Conservation (phyloP, 2,797 vertebrate species). For the Sphenodon punctatus region DNA sequence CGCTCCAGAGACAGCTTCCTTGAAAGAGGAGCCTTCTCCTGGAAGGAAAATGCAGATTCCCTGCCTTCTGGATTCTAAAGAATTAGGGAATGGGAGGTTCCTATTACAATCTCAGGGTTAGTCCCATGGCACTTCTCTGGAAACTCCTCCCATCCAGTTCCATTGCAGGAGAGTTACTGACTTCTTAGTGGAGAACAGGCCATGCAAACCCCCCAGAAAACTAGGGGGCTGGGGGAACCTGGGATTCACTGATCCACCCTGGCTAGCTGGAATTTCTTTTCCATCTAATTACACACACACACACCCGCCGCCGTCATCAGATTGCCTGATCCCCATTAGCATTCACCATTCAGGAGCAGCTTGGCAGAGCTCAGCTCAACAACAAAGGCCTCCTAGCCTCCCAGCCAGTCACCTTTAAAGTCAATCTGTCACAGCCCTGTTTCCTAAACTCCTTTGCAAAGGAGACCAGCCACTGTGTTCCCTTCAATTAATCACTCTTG, state of each 20-base stretch:
- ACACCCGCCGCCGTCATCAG: no score
- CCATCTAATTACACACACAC: conserved; percentile 8
- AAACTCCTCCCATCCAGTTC: no score
- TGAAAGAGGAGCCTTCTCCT: no score
- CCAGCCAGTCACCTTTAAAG: not conserved
- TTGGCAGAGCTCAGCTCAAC: not conserved
- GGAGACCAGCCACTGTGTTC: not conserved
- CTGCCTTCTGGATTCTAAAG: no score
- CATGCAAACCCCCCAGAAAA: not conserved
- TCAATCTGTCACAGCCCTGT: not conserved
- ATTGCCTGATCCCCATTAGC: not conserved
- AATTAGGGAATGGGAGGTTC: no score
- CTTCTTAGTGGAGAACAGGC: not conserved
- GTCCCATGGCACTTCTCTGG: no score
- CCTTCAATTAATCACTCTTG: not conserved
- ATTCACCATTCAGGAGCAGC: not conserved
- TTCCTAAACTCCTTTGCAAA: not conserved
- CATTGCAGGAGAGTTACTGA: no score
- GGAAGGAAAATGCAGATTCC: no score
- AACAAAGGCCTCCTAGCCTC: conserved; percentile 7
- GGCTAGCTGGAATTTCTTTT: conserved; percentile 5
- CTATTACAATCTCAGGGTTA: no score
- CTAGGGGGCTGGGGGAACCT: accelerated
- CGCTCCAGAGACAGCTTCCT: no score
- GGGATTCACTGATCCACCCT: not conserved